A percentile compares a stretch with the other conserved stretches of the same genome.
Evolutionary conservation across 2,113 vertebrate species (phyloP).

Genomic region (Rattus norvegicus): GRCr8 NC_086032.1:74759001-74759500

Average conservation of each 20-base stretch:
- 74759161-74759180: conserved; percentile 62
- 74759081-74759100: conserved; percentile 76
- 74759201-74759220: conserved; percentile 76
- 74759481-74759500: background rate
- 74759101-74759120: conserved; percentile 70
- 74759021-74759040: conserved; percentile 72
- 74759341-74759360: background rate
- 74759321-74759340: background rate
- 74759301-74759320: conserved; percentile 51
- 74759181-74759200: conserved; percentile 56
- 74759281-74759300: background rate
- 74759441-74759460: background rate
- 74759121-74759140: conserved; percentile 68
- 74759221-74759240: conserved; percentile 73
- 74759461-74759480: background rate
- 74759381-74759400: background rate
- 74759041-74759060: conserved; percentile 68
- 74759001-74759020: conserved; percentile 73
- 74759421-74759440: background rate
- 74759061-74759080: conserved; percentile 62
- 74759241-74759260: conserved; percentile 32
- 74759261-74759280: conserved; percentile 49
- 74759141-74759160: conserved; percentile 71
- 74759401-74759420: background rate
- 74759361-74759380: background rate